These are phyloP conservation scores for Acrossocheilus wenchowensis DNA, from an alignment of 2,797 vertebrate species.

Conservation along the genomic window DNA sequence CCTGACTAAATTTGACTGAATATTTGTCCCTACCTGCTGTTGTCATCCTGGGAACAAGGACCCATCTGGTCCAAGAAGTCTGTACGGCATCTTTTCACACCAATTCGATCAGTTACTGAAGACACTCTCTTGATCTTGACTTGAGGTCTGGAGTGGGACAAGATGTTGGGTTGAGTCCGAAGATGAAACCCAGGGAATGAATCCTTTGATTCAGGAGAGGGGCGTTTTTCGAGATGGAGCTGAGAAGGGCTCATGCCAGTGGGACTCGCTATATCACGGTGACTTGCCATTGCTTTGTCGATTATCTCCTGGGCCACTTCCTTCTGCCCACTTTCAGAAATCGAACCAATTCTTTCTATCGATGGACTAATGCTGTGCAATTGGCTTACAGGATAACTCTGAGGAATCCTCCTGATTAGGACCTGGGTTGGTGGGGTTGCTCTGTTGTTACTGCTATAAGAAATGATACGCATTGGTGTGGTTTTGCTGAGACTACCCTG, in stretches of 20 bases:
- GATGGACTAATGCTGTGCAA: slow-evolving; percentile 57
- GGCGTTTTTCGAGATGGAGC: slow-evolving; percentile 47
- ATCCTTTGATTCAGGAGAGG: slow-evolving; percentile 28
- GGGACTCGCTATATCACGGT: slow-evolving; percentile 52
- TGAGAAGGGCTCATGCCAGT: slow-evolving; percentile 27
- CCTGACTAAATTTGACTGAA: neutral
- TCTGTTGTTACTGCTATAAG: slow-evolving; percentile 53
- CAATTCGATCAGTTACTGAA: slow-evolving; percentile 70
- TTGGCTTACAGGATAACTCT: slow-evolving; percentile 64
- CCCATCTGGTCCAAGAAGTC: slow-evolving; percentile 67
- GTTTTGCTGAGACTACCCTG: slow-evolving; percentile 20
- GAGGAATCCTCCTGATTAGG: slow-evolving; percentile 49
- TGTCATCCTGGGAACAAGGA: slow-evolving; percentile 64
- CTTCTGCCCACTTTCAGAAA: slow-evolving; percentile 43
- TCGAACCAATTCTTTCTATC: neutral
- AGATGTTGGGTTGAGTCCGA: slow-evolving; percentile 35
- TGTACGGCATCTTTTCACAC: slow-evolving; percentile 77
- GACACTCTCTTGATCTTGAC: slow-evolving; percentile 83
- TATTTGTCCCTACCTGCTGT: slow-evolving; percentile 45
- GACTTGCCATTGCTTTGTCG: slow-evolving; percentile 71
- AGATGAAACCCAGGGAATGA: slow-evolving; percentile 18
- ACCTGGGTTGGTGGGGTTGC: slow-evolving; percentile 43
- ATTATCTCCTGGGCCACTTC: slow-evolving; percentile 72
- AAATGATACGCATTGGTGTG: slow-evolving; percentile 49
- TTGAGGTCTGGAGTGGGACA: slow-evolving; percentile 63